Evolutionary conservation across 2,888 invertebrate species (phyloP).

Genomic region (Plagodis dolabraria): DNA sequence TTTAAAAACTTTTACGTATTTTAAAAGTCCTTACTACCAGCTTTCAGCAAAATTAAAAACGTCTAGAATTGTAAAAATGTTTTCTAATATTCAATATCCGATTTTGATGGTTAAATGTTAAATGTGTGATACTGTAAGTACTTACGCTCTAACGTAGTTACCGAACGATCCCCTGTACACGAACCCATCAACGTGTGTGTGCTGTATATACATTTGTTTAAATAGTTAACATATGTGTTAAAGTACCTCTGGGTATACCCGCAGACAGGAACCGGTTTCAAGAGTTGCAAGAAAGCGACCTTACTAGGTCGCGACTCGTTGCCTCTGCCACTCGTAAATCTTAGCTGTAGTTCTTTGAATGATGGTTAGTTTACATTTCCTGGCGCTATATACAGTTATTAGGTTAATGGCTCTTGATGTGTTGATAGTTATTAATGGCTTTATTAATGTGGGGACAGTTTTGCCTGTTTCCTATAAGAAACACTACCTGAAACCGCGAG

Average conservation of each 20-base stretch:
- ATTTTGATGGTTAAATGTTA: too few relatives aligned
- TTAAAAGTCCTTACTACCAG: too few relatives aligned
- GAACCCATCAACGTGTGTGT: constrained; percentile 5
- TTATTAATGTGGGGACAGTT: constrained; percentile 7
- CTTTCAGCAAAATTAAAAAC: too few relatives aligned
- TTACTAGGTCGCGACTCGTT: constrained; percentile 53
- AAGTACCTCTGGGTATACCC: background rate
- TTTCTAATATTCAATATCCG: too few relatives aligned
- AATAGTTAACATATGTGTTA: constrained; percentile 22
- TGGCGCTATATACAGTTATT: constrained; percentile 14
- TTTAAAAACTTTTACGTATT: too few relatives aligned
- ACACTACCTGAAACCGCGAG: background rate
- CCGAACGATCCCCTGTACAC: background rate
- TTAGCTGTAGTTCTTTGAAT: constrained; percentile 43
- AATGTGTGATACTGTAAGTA: too few relatives aligned
- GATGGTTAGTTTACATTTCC: constrained; percentile 20
- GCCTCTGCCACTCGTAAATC: constrained; percentile 45
- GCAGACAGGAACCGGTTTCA: constrained; percentile 25
- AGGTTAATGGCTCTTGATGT: constrained; percentile 20
- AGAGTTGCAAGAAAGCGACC: constrained; percentile 48
- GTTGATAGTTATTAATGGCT: constrained; percentile 14
- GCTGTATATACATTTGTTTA: constrained; percentile 7
- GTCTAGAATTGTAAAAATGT: too few relatives aligned
- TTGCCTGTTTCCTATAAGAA: constrained; percentile 4
- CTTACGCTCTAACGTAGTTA: too few relatives aligned